These are phyloP conservation scores for Dynastes hyllus DNA, from an alignment of 2,888 invertebrate genomes.

Conservation along the genomic window DNA sequence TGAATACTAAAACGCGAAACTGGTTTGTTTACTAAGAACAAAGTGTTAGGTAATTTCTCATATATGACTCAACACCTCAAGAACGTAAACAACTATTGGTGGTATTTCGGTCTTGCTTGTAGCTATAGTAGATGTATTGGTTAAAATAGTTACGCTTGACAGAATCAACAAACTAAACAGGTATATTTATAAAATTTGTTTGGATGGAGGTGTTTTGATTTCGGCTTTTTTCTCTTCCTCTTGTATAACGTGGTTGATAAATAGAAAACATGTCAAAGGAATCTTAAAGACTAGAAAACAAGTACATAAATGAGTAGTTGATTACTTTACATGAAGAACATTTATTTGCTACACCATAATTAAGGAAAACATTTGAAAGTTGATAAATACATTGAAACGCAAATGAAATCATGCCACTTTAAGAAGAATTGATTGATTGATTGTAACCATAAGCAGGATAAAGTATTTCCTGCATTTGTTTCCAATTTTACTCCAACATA, in stretches of 20 bases:
- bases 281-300: no score
- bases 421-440: no score
- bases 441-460: no score
- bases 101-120: slow-evolving; percentile 14
- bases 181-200: slow-evolving; percentile 12
- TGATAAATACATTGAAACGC: no score
- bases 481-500: no score
- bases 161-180: slow-evolving; percentile 9
- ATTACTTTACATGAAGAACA: no score
- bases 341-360: no score
- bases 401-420: no score
- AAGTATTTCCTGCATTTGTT: no score
- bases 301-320: neutral
- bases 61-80: slow-evolving; percentile 26
- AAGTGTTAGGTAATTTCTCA: slow-evolving; percentile 23
- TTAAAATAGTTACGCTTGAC: slow-evolving; percentile 13
- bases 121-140: slow-evolving; percentile 7
- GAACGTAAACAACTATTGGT: slow-evolving; percentile 21
- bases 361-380: no score
- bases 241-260: no score
- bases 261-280: no score
- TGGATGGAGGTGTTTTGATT: slow-evolving; percentile 6
- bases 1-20: slow-evolving; percentile 35
- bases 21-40: slow-evolving; percentile 30
- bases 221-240: neutral